These are phyloP conservation scores for Dicaeum eximium DNA, from an alignment of 2,113 vertebrate species.

Conservation along the genomic window DNA sequence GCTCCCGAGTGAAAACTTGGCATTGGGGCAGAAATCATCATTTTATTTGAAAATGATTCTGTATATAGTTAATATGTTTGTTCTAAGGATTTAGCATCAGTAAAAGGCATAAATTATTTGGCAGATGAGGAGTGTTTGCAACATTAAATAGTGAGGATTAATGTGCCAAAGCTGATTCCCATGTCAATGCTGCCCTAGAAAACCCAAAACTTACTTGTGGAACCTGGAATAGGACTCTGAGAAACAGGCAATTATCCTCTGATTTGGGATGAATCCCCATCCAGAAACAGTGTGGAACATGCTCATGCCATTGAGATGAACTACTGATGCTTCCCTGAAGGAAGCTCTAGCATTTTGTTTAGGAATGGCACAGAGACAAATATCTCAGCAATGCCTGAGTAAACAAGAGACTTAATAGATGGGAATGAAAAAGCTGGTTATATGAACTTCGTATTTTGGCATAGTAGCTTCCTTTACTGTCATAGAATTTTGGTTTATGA, in stretches of 20 bases:
- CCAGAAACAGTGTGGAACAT: not conserved
- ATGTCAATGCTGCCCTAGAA: not conserved
- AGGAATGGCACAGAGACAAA: not conserved
- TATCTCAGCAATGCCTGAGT: not conserved
- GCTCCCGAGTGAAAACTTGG: not conserved
- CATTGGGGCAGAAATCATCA: not conserved
- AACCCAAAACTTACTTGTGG: not conserved
- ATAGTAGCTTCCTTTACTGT: not conserved
- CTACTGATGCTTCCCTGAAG: not conserved
- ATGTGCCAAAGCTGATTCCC: not conserved
- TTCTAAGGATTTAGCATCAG: not conserved
- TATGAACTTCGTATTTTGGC: not conserved
- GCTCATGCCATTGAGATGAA: not conserved
- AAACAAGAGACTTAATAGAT: not conserved
- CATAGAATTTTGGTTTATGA: not conserved
- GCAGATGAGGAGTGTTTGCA: not conserved
- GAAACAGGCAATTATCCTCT: not conserved
- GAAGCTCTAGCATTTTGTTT: not conserved
- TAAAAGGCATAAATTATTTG: not conserved
- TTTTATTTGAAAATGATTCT: slow-evolving; percentile 14
- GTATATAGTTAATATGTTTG: slow-evolving; percentile 3
- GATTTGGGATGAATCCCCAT: not conserved
- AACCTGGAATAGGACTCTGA: not conserved
- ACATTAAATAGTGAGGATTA: not conserved
- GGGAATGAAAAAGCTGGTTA: not conserved